phyloP scores from a whole-genome alignment of 2,888 invertebrate genomes.

The Ischnura elegans region DNA sequence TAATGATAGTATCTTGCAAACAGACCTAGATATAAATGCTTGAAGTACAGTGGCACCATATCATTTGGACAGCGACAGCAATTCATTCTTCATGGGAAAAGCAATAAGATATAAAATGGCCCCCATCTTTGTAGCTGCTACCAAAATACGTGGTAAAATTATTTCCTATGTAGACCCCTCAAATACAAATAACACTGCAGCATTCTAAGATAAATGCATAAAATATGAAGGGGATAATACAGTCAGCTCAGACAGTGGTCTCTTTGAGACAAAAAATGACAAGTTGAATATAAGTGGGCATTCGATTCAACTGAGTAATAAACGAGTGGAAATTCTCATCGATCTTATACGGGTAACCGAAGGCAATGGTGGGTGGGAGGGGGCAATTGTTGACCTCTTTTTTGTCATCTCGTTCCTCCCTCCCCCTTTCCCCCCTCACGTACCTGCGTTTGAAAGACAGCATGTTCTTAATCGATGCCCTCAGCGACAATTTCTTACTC shows the following conservation, averaged over 20 bases:
- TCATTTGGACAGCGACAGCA: no score
- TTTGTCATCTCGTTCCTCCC: neutral
- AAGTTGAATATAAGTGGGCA: constrained; percentile 72
- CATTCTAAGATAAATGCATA: neutral
- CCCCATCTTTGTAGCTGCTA: neutral
- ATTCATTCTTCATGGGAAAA: constrained; percentile 19
- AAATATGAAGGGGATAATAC: neutral
- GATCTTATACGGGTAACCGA: constrained; percentile 48
- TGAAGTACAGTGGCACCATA: no score
- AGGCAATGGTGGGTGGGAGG: neutral
- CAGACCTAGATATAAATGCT: no score
- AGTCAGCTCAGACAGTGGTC: constrained; percentile 71
- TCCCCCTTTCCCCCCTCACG: constrained; percentile 63
- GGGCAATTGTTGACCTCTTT: neutral
- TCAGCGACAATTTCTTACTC: constrained; percentile 74
- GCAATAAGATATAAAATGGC: neutral
- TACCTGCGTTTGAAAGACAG: constrained; percentile 76
- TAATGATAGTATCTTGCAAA: no score
- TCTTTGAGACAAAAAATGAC: constrained; percentile 73
- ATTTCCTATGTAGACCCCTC: neutral
- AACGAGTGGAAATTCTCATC: constrained; percentile 71
- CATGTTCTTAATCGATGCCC: constrained; percentile 76
- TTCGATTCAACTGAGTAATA: constrained; percentile 72
- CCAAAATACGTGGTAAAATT: neutral
- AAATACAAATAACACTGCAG: neutral